These are phyloP conservation scores for Harpalus rubripes DNA, from an alignment of 2,888 invertebrate species.

Conservation along the genomic window DNA sequence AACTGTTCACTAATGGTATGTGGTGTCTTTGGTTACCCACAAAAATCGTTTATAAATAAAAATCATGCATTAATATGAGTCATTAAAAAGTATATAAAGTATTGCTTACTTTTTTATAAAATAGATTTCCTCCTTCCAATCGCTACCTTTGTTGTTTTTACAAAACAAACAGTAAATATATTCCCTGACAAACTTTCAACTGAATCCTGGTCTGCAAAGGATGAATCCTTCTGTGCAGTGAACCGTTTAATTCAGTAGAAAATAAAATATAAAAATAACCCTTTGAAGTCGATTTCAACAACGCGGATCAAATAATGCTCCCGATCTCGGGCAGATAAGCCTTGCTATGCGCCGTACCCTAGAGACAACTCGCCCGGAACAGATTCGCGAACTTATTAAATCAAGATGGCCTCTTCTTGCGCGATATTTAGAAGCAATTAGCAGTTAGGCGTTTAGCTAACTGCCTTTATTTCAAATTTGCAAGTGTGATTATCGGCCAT, in stretches of 20 bases:
- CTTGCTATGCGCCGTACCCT: not conserved
- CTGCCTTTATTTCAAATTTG: conserved; percentile 64
- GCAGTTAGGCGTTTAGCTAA: conserved; percentile 62
- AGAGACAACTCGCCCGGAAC: not conserved
- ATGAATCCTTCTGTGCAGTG: conserved; percentile 33
- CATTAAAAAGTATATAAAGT: too few relatives aligned
- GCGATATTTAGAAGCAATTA: conserved; percentile 64
- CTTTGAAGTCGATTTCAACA: conserved; percentile 44
- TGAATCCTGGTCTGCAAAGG: conserved; percentile 18
- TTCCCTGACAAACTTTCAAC: not conserved
- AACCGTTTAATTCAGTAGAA: conserved; percentile 49
- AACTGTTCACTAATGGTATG: too few relatives aligned
- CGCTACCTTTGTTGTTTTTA: not conserved
- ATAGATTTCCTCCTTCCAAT: not conserved
- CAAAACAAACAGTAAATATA: conserved; percentile 6
- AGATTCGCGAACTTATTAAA: conserved; percentile 46
- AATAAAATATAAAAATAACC: conserved; percentile 38
- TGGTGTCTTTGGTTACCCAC: too few relatives aligned
- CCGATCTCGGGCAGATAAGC: conserved; percentile 23
- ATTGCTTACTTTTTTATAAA: too few relatives aligned
- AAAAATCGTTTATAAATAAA: too few relatives aligned
- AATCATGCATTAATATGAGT: too few relatives aligned
- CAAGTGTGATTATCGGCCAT: conserved; percentile 63
- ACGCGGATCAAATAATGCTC: conserved; percentile 33
- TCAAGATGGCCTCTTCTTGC: conserved; percentile 28